Conservation (phyloP, 2,888 invertebrate species). For the Drosophila maculinotata region DNA sequence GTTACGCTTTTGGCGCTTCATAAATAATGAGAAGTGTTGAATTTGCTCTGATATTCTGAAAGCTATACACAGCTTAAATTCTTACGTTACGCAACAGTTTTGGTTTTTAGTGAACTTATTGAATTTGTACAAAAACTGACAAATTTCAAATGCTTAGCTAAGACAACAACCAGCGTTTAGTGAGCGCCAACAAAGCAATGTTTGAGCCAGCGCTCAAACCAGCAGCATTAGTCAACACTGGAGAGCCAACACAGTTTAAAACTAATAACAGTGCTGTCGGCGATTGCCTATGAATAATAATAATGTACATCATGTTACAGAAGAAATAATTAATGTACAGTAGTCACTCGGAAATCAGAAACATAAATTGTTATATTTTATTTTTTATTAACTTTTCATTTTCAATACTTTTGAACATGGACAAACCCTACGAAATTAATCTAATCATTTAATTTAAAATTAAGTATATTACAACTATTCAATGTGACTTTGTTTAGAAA, state of each 20-base stretch:
- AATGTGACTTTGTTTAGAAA: no score
- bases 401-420: no score
- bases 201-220: neutral
- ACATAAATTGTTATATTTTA: no score
- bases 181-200: constrained; percentile 10
- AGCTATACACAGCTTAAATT: neutral
- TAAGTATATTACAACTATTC: no score
- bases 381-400: no score
- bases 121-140: neutral
- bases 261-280: neutral
- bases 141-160: constrained; percentile 26
- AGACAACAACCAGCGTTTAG: constrained; percentile 32
- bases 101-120: neutral
- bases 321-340: no score
- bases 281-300: no score
- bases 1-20: constrained; percentile 26
- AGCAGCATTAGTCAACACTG: constrained; percentile 21
- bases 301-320: no score
- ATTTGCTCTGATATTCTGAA: constrained; percentile 11
- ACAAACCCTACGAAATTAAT: no score
- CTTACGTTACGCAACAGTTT: neutral
- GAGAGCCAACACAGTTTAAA: neutral
- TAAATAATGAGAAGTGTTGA: constrained; percentile 11
- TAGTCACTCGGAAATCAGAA: no score
- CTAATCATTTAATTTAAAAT: no score